Base-by-base conservation (phyloP, 2,888 invertebrate genomes). In the Chrysolina oricalcia region DNA sequence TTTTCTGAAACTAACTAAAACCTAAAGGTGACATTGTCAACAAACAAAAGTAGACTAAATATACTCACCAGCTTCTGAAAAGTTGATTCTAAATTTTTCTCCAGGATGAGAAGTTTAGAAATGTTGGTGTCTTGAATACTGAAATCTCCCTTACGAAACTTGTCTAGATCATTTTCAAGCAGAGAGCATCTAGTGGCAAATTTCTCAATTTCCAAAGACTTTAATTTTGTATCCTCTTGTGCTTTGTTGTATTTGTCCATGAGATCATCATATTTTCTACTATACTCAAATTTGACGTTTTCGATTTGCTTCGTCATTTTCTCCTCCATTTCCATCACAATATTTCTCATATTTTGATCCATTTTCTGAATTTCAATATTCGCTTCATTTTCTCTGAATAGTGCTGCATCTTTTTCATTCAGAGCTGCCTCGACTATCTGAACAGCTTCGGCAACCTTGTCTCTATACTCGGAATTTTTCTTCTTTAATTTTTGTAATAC, bases 291-390 rank as follows among this genome's bases (percentile, higher is more conserved):
- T 83, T 90, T 92, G 0, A 92, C 86, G 68, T 89, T 89, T 6
- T 90, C 89, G 66, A 93, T 88, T 86, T 95, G 93, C n/a, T 84
- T 88, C 81, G 92, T 91, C 50, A 92, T 90, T 76, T 89, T 90
- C 0, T 87, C 84, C 75, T 92, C 91, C 0, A 91, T 90, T 67
- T 92, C 91, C 50, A 90, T 90, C 85, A 91, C 90, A 0, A 92
- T 88, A 68, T 89, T 90, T 0, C 89, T 88, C 69, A 93, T 87
- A 0, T 88, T 88, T 65, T 89, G 87, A 59, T 92, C 92, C 35
- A 93, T 82, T 78, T 90, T 88, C 9, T 87, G 82, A 43, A 91
- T 86, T 87, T 94, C 92, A 73, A 90, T 85, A 81, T 82, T 85
- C 4, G 89, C 86, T 64, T 87, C 80, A 62, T 85, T 86, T 83